Base-by-base conservation (phyloP, 2,888 invertebrate genomes). In the Phragmatobia fuliginosa region DNA sequence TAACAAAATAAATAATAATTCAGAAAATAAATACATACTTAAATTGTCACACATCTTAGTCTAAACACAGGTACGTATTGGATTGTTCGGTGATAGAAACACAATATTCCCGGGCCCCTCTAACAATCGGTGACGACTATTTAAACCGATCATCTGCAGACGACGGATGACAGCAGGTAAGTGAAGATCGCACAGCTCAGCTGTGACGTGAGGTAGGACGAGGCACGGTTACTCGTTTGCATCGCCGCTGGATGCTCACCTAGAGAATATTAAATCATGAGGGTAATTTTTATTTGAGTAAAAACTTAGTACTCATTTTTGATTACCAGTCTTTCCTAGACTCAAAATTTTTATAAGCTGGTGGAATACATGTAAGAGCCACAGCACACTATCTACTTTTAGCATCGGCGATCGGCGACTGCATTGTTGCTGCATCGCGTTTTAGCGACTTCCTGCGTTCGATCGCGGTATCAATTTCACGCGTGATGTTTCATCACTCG, bases 191-290 rank as follows among this genome's bases (percentile, higher is more conserved):
- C 95, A 80, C 94, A 93, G 82, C 93, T 92, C 64, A 95, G 86
- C 85, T 95, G 95, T 56, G 96, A 94, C 68, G 95, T 94, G 79
- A 95, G 88, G 88, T 92, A 94, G 45, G 92, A 92, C 10, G 95
- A 91, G 49, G 95, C 95, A 60, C 95, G 95, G 91, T 95, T 95
- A 91, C 97, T 97, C 5, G 97, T 97, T 92, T 98, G 98, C 97
- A 98, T 98, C 52, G 98, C 98, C 70, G 97, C 97, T 74, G 98
- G 98, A 91, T 98, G 97, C 92, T 98, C 98, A 76, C 98, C 98
- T 98, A 45, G 1, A 59, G 28, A 65, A 49, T 21, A 49, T 38
- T 28, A 58, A 3, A 31, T 28, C 49, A 21, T 41, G 25, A 62
- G 28, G 31, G 28, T 11, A 31, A 32, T 5, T 10, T 45, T 21